phyloP scores from a whole-genome alignment of 2,113 vertebrate species.

The Neomonachus schauinslandi region DNA sequence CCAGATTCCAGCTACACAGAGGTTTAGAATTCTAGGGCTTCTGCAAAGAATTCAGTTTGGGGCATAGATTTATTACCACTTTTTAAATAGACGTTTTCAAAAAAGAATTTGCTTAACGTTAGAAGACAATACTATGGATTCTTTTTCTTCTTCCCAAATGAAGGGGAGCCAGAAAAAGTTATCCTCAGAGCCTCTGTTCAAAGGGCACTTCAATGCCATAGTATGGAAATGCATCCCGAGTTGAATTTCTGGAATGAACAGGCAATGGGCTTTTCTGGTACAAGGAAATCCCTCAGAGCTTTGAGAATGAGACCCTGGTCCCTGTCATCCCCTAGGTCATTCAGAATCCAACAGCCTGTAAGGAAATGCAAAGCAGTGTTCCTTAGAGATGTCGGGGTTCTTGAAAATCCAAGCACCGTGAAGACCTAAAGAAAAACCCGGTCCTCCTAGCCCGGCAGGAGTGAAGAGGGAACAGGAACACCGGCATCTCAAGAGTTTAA shows the following conservation, averaged over 20 bases:
- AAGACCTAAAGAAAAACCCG: not conserved
- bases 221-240: not conserved
- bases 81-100: slow-evolving; percentile 50
- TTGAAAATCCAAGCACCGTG: not conserved
- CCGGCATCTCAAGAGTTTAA: not conserved
- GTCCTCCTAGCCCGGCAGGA: no score
- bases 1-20: slow-evolving; percentile 68
- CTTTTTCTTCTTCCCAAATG: slow-evolving; percentile 20
- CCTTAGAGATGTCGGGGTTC: not conserved
- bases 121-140: not conserved
- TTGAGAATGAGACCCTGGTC: no score
- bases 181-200: not conserved
- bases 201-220: not conserved
- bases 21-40: slow-evolving; percentile 70
- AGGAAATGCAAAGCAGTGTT: not conserved
- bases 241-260: not conserved
- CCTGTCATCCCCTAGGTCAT: not conserved
- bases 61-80: slow-evolving; percentile 61
- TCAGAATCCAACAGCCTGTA: not conserved
- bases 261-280: not conserved
- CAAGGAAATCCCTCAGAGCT: not conserved
- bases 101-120: slow-evolving; percentile 38
- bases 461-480: not conserved
- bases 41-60: slow-evolving; percentile 56
- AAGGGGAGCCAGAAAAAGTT: not conserved